These are phyloP conservation scores for Hemibagrus guttatus DNA, from an alignment of 2,797 vertebrate genomes.

Conservation along the genomic window DNA sequence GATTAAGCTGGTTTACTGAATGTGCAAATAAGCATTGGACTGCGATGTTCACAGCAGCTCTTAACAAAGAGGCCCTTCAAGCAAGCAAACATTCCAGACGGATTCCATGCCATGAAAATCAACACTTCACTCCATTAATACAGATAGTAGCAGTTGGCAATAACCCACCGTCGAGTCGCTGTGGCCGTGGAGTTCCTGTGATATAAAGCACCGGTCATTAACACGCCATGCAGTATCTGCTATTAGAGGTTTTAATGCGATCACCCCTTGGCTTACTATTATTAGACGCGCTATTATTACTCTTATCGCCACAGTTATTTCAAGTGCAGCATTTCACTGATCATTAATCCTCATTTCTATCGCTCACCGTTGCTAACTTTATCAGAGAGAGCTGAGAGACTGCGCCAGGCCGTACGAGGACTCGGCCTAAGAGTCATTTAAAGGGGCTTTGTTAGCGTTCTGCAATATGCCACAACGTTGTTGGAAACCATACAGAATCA, in stretches of 20 bases:
- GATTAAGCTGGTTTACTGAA: background rate
- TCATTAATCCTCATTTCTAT: slow-evolving; percentile 66
- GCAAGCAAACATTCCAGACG: slow-evolving; percentile 43
- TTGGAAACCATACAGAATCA: background rate
- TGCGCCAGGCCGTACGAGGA: slow-evolving; percentile 46
- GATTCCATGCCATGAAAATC: slow-evolving; percentile 59
- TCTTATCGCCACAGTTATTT: slow-evolving; percentile 67
- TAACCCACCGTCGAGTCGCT: slow-evolving; percentile 43
- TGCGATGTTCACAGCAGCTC: background rate
- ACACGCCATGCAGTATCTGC: slow-evolving; percentile 64
- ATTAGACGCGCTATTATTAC: slow-evolving; percentile 69
- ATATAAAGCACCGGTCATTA: slow-evolving; percentile 63
- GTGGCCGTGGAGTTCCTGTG: slow-evolving; percentile 67
- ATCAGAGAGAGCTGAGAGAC: background rate
- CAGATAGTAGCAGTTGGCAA: slow-evolving; percentile 64
- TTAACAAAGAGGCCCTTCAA: background rate
- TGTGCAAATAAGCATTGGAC: background rate
- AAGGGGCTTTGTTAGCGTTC: background rate
- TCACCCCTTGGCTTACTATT: slow-evolving; percentile 65
- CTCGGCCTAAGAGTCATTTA: slow-evolving; percentile 2
- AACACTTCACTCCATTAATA: slow-evolving; percentile 68
- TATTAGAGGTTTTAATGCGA: slow-evolving; percentile 67
- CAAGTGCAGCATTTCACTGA: slow-evolving; percentile 66
- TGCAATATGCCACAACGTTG: background rate
- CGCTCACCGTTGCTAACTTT: slow-evolving; percentile 39